Evolutionary conservation across 2,113 vertebrate species (phyloP).

Genomic region (cat (Felis catus)): DNA sequence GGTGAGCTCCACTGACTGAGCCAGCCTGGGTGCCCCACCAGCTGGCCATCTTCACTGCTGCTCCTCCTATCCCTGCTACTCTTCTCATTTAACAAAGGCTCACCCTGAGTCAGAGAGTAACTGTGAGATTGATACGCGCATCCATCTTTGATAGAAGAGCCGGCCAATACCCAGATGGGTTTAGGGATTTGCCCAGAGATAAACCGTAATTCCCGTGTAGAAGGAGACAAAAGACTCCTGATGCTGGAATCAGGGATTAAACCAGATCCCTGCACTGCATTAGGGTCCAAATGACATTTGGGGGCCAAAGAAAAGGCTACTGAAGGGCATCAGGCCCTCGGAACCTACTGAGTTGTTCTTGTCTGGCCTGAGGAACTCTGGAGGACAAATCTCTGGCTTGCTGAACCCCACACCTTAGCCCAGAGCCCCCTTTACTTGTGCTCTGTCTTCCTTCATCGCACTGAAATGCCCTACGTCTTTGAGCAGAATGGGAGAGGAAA

Average conservation of each 20-base stretch:
- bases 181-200: not conserved
- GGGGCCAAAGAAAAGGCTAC: not conserved
- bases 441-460: not conserved
- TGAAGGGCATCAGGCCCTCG: not conserved
- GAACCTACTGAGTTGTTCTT: not conserved
- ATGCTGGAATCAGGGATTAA: not conserved
- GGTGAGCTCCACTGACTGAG: no score
- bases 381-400: not conserved
- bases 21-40: no score
- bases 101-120: not conserved
- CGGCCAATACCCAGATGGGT: not conserved
- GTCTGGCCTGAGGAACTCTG: not conserved
- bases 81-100: not conserved
- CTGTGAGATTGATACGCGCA: accelerated
- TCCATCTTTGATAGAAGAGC: not conserved
- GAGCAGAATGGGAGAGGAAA: not conserved
- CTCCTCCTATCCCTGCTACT: not conserved
- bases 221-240: not conserved
- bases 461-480: not conserved
- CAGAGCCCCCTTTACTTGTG: not conserved
- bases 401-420: not conserved
- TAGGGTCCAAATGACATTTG: not conserved
- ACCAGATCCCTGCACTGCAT: not conserved
- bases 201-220: not conserved
- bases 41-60: not conserved